Base-by-base conservation (phyloP, 1,140 invertebrate species). In the Camponotus vicinus region DNA sequence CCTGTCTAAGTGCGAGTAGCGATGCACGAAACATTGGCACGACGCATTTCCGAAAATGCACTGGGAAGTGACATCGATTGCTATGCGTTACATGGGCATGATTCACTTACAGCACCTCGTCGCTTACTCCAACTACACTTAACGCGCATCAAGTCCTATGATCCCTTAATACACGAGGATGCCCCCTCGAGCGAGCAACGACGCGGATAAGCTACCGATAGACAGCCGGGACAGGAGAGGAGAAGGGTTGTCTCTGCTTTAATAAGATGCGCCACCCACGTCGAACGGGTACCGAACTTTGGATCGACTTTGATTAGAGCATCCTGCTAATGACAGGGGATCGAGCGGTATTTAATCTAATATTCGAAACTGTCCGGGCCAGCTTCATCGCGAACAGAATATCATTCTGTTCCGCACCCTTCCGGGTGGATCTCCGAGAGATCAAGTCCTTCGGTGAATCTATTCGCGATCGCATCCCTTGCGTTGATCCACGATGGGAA, bases 241-340 rank as follows among this genome's bases (percentile, higher is more conserved):
- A 75, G 59, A 77, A 83, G 18, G 80, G 86, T 91, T 88, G 90
- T 88, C 89, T 87, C 90, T 80, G 88, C 86, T 91, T 93, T 92
- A 92, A 93, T 92, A 92, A 92, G 91, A 91, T 87, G 87, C 85
- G 82, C 90, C 91, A 75, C 87, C 87, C 87, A 49, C 40, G 79
- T 77, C 78, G 88, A 89, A 89, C 86, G 85, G 27, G 85, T 89
- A 87, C 88, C 86, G 85, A 91, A 92, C 87, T 90, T 92, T 80
- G 90, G 87, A 92, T 93, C 92, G 90, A 92, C 93, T 94, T 93
- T 95, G 94, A 95, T 95, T 94, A 94, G 92, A 94, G 92, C 89
- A 90, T 92, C 91, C 90, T 92, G 93, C 91, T 94, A 94, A 94
- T 93, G 92, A 94, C 93, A 91, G 91, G 89, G 91, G 89, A 92